Evolutionary conservation across 1,140 invertebrate species (phyloP), one percentile per base, ranked within the genome.

Genomic region (Rhyzopertha dominica): DNA sequence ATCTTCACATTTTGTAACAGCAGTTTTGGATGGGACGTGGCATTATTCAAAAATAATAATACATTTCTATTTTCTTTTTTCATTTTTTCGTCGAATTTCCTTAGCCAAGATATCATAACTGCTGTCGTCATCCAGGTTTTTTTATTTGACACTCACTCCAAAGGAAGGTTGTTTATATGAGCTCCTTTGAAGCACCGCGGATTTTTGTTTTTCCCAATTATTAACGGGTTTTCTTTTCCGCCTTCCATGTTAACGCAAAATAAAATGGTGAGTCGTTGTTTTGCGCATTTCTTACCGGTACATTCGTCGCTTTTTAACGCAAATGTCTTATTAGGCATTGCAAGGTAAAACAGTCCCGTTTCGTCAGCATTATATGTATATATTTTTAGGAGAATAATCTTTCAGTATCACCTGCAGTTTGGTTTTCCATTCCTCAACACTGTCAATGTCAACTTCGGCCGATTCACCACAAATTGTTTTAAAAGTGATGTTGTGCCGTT

Each of bases 401-500:
- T 19, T 19, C 9, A 43, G 18, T n/a, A 43, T 12, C 13, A 13
- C 12, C 14, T 9, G 26, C 3, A 43, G 20, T 43, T 32, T 43
- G 17, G 23, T 17, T 18, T 29, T 29, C 4, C 19, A 42, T 5
- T 31, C n/a, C 14, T 30, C 7, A 14, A 32, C 16, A 22, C 13
- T 23, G 13, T 18, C 28, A 1, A 29, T 5, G 25, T 43, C 17
- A 7, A 30, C 30, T 20, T 16, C 17, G 7, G 28, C 24, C 4
- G 36, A 28, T 43, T 30, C 40, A n/a, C 42, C 34, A 17, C 13
- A 35, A 16, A 24, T 29, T 22, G 3, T 8, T 19, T 23, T 40
- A 14, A 35, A 43, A 3, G 1, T 23, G 2, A 48, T 43, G 12
- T 43, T 35, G 20, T 48, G 38, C 1, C 47, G 39, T 7, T 10